Evolutionary conservation across 2,888 invertebrate species (phyloP).

Genomic region (Branchellion lobata): DNA sequence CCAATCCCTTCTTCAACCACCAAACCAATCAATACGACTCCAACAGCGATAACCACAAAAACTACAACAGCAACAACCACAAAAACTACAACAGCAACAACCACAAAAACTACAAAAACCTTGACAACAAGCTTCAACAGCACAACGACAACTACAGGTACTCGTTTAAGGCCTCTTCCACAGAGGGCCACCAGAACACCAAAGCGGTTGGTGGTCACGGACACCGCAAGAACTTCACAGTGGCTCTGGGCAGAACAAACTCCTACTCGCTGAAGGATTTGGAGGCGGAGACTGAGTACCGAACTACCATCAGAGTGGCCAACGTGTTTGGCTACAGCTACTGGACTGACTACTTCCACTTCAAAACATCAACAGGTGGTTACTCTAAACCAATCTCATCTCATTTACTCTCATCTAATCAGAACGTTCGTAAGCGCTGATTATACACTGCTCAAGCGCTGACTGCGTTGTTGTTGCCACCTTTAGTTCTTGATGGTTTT

Average conservation of each 20-base stretch:
- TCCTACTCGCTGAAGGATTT: background rate
- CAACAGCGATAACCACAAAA: background rate
- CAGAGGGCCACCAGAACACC: too few relatives aligned
- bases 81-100: background rate
- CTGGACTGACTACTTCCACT: conserved; percentile 3
- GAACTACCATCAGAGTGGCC: background rate
- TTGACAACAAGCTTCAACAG: background rate
- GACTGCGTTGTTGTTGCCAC: too few relatives aligned
- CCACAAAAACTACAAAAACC: background rate
- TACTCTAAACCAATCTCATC: too few relatives aligned
- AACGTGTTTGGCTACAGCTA: conserved; percentile 1
- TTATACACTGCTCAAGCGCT: too few relatives aligned
- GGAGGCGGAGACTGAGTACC: background rate
- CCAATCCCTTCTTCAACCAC: background rate
- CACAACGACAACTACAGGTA: too few relatives aligned
- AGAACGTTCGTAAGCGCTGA: too few relatives aligned
- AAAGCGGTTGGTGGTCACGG: background rate
- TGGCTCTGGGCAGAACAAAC: background rate
- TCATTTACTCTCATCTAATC: too few relatives aligned
- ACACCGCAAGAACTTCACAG: background rate
- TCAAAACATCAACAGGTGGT: conserved; percentile 1
- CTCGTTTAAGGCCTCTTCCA: too few relatives aligned
- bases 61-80: background rate
- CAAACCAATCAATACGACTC: background rate
- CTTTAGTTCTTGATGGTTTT: too few relatives aligned